Base-by-base conservation (phyloP, 35 echinoderm and acorn worm species). In the Apostichopus californicus region DNA sequence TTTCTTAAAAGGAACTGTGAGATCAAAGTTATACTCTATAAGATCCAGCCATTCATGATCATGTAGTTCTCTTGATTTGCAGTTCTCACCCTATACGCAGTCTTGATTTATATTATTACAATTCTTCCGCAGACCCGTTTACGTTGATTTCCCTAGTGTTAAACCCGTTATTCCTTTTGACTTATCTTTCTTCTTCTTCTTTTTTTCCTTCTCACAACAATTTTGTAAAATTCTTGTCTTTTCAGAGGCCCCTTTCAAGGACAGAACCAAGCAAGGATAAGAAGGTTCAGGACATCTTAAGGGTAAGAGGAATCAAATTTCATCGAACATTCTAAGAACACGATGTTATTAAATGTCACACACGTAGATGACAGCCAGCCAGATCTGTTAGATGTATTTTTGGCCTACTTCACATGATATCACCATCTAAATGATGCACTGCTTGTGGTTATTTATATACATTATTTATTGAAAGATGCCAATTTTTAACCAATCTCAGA, bases 241-340 rank as follows among this genome's bases (percentile, higher is more conserved):
- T 73, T 10, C 81, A 85, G 81, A 60, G 81, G 81, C 81, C 81
- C 56, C 54, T 59, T 22, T 56, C 81, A 56, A 57, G 81, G 81
- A 85, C 55, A 59, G 81, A 85, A 85, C 81, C 55, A 17, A 85
- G 81, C 58, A 85, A 85, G 57, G 81, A 85, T 55, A 59, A 85
- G 55, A 85, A 85, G 81, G 81, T 85, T 59, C 81, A 85, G 81
- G 81, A 85, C 57, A 85, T 85, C 54, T 85, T 85, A 85, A 85
- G 81, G 81, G 81, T 85, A 59, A 85, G 81, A 59, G n/a, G 55
- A 17, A 85, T 58, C 20, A 18, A 18, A 75, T 75, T 75, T 75
- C 71, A 61, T 9, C 7, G 58, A 61, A 61, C 58, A 61, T 61
- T 61, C 12, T 61, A 61, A 12, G 7, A 61, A 61, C 8, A 12